Conservation (phyloP, 2,113 vertebrate species). For the Eurystomus gularis region DNA sequence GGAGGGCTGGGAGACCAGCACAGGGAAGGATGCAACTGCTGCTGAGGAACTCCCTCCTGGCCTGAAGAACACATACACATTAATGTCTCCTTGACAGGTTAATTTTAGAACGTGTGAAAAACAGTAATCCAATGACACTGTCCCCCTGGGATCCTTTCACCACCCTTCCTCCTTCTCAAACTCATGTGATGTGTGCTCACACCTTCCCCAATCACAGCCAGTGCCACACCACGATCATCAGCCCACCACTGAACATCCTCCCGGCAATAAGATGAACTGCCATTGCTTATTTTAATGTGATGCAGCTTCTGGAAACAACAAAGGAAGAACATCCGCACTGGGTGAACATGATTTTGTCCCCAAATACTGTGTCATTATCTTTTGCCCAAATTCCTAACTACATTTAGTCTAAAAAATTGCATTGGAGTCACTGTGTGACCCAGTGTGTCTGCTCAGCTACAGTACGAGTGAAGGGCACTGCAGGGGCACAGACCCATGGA, state of each 20-base stretch:
- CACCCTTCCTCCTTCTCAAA: background rate
- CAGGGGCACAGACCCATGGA: fast-evolving
- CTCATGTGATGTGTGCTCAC: background rate
- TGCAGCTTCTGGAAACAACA: background rate
- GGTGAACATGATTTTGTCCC: background rate
- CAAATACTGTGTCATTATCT: background rate
- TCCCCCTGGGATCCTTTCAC: background rate
- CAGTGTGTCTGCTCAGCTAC: background rate
- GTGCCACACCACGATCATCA: background rate
- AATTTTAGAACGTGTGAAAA: background rate
- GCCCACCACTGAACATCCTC: background rate
- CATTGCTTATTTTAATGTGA: background rate
- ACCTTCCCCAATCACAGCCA: background rate
- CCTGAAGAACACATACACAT: background rate
- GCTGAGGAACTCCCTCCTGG: background rate
- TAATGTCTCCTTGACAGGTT: background rate
- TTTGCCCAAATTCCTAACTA: background rate
- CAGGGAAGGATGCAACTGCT: fast-evolving
- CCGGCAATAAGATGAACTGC: fast-evolving
- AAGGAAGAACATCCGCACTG: background rate
- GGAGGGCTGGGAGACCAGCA: background rate
- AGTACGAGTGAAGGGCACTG: background rate
- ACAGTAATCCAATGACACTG: background rate
- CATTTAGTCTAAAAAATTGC: background rate
- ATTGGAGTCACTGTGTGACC: background rate